Base-by-base conservation (phyloP, 2,113 vertebrate species). In the Hippocampus mohnikei region DNA sequence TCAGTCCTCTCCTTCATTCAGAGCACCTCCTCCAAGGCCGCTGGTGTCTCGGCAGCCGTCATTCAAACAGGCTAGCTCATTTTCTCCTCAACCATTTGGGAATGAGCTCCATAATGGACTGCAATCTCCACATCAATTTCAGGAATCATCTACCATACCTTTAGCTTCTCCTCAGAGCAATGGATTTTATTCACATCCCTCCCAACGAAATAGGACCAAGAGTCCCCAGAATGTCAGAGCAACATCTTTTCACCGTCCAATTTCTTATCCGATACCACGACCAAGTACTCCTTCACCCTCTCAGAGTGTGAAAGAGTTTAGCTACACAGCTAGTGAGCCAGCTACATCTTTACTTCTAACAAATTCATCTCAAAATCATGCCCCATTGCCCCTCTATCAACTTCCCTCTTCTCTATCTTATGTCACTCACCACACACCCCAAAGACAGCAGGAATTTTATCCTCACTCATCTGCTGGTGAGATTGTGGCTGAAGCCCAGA, bases 81-180 rank as follows among this genome's bases (percentile, higher is more conserved):
- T 76, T 48, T 88, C 91, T 72, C 85, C 88, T 44, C 91, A 93
- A 63, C 84, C 81, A 55, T 88, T 89, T 64, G 42, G 92, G 8
- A 88, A 80, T 67, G 88, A 88, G 63, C 40, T 85, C 23, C 84
- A 88, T 65, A 90, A 84, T 77, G 85, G 81, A 79, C 80, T 85
- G 58, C 66, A 61, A 48, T 90, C 84, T 76, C 87, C 80, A 48
- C 82, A 52, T 29, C 79, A 64, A 66, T 25, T 72, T 44, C 86
- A 77, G 10, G 72, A 21, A 40, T 48, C 44, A 62, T 74, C 65
- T 67, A 37, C 78, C 77, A 46, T 83, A 23, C 75, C 74, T 74
- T 58, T 85, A 87, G 55, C 76, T 58, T 78, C 75, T 60, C 88
- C 83, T 3, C 81, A 82, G 71, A 77, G 73, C 65, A 84, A 78